Conservation (phyloP, 2,797 vertebrate genomes). For the Phoxinus dragarum region DNA sequence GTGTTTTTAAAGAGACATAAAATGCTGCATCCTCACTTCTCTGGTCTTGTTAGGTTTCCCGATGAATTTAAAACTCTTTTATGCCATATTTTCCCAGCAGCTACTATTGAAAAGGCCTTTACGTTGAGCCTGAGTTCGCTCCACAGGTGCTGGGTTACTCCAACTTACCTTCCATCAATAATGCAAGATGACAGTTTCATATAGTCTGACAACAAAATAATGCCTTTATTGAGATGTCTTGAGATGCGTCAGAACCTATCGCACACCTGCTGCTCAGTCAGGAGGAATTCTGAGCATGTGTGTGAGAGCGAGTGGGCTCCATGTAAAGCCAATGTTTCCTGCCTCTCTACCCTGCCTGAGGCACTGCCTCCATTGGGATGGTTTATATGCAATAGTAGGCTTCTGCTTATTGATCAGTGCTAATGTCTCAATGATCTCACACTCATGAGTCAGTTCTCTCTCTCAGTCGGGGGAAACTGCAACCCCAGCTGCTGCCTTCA, state of each 20-base stretch:
- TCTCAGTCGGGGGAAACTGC: neutral
- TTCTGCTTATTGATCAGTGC: conserved; percentile 74
- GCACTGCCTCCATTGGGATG: conserved; percentile 68
- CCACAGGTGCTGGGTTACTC: conserved; percentile 38
- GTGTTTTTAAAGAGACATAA: neutral
- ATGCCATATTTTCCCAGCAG: conserved; percentile 20
- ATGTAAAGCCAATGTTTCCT: conserved; percentile 50
- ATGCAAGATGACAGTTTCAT: conserved; percentile 55
- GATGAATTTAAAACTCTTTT: conserved; percentile 5
- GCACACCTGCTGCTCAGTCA: conserved; percentile 61
- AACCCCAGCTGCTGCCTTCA: conserved; percentile 56
- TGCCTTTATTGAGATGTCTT: conserved; percentile 59
- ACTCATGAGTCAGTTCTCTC: conserved; percentile 48
- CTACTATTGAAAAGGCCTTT: conserved; percentile 18
- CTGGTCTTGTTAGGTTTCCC: neutral
- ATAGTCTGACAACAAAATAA: conserved; percentile 59
- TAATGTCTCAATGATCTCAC: conserved; percentile 74
- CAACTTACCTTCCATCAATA: conserved; percentile 59
- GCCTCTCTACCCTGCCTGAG: conserved; percentile 63
- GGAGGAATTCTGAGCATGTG: conserved; percentile 47
- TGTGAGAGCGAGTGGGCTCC: conserved; percentile 42
- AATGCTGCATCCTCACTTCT: neutral
- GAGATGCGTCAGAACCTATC: conserved; percentile 58
- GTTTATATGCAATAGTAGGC: conserved; percentile 68
- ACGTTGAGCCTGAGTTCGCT: conserved; percentile 32